Evolutionary conservation across 2,113 vertebrate genomes (phyloP), one percentile per base, ranked within the genome.

Genomic region (Psilopogon haemacephalus): DNA sequence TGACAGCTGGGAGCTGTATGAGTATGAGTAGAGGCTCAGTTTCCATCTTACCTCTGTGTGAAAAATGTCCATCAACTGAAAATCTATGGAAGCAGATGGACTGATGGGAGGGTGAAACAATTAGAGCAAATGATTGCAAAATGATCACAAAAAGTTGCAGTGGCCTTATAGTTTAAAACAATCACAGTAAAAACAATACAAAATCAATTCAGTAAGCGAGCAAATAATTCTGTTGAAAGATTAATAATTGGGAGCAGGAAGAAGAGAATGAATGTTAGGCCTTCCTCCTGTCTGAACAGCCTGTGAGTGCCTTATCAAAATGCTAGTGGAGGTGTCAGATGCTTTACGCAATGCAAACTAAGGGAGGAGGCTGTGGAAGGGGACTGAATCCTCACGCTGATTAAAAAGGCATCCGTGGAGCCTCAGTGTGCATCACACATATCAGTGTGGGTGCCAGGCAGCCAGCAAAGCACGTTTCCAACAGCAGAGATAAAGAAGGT

Each of bases 1-100:
- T 20, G 3, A 16, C 64, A 24, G 3, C 1, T 63, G 35, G 46
- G 63, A 90, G 20, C 65, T 0, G 0, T 13, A 37, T 0, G 2
- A 72, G 0, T 13, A 37, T 0, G 2, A 72, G 37, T 2, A 28
- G 4, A 32, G 76, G 55, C 9, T 73, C 63, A 32, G 18, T 50
- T 74, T 52, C 55, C 37, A 17, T 27, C 37, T 40, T 27, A 73
- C 10, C 52, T 63, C 42, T 72, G 21, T 12, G 55, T 44, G 77
- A 63, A 82, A 79, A 78, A 44, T 2, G 2, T 40, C 50, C 27
- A 56, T 62, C 67, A 86, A 28, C 7, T 63, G 50, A 79, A 69
- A 23, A 40, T 33, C 35, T 1, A 8, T 15, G 46, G 74, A 88
- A 84, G 50, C 11, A 65, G 63, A 58, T 50, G 9, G n/a, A 84